phyloP scores from a whole-genome alignment of 2,888 invertebrate genomes.

The Buathra laborator region DNA sequence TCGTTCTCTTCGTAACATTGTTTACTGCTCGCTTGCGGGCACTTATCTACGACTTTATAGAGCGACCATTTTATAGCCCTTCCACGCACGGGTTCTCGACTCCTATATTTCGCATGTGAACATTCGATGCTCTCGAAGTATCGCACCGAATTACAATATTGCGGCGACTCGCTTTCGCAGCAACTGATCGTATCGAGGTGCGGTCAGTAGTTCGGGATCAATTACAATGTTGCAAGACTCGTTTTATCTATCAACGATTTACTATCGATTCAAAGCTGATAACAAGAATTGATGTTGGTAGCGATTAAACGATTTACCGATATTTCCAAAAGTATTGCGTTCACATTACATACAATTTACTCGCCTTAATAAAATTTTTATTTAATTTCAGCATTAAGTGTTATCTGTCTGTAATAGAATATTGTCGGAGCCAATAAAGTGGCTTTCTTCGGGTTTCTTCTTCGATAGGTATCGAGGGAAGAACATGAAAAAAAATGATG shows the following conservation, averaged over 20 bases:
- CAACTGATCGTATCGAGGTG: constrained; percentile 15
- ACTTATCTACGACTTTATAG: constrained; percentile 74
- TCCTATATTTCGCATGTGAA: background rate
- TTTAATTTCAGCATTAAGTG: constrained; percentile 24
- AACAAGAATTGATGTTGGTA: background rate
- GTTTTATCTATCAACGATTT: constrained; percentile 40
- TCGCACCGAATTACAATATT: constrained; percentile 33
- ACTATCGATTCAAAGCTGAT: constrained; percentile 16
- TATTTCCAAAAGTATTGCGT: constrained; percentile 64
- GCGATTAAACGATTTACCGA: constrained; percentile 17
- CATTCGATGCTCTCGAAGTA: constrained; percentile 32
- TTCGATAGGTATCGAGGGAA: background rate
- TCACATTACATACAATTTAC: constrained; percentile 13
- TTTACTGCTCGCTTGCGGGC: constrained; percentile 73
- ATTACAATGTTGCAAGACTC: constrained; percentile 49
- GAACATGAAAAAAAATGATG: background rate
- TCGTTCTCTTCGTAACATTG: constrained; percentile 70
- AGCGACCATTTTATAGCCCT: constrained; percentile 73
- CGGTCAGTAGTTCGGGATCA: constrained; percentile 41
- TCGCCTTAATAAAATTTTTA: background rate
- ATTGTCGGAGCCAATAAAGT: background rate
- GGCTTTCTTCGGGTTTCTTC: constrained; percentile 24
- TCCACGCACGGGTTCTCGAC: constrained; percentile 50
- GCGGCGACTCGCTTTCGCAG: background rate
- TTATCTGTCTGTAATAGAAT: background rate